These are phyloP conservation scores for Drosophila maculinotata DNA, from an alignment of 2,888 invertebrate species.

Conservation along the genomic window DNA sequence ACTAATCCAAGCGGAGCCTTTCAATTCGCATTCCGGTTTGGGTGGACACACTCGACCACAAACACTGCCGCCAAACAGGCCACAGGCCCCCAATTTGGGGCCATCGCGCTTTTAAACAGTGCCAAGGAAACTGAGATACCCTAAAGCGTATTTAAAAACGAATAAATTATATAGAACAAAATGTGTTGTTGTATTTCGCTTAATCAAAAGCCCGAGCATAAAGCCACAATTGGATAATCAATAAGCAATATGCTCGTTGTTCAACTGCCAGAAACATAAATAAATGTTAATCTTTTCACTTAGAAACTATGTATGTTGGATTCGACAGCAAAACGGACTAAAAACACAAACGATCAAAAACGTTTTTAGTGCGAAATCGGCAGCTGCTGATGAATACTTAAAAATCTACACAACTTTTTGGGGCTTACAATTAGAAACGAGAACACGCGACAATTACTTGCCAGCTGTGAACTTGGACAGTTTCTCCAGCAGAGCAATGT, in stretches of 20 bases:
- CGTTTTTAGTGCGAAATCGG: conserved; percentile 32
- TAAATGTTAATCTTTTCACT: conserved; percentile 42
- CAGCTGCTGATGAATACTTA: conserved; percentile 55
- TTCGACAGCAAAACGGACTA: conserved; percentile 28
- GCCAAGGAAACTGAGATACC: too few species aligned
- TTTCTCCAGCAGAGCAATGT: conserved; percentile 93
- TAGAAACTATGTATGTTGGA: conserved; percentile 50
- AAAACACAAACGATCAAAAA: conserved; percentile 52
- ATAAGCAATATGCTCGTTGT: conserved; percentile 24
- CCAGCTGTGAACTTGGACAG: conserved; percentile 93
- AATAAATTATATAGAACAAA: conserved; percentile 25
- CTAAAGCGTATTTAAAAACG: not conserved
- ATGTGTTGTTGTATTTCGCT: conserved; percentile 45
- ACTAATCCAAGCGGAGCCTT: conserved; percentile 20
- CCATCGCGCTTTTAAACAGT: conserved; percentile 13
- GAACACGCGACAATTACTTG: conserved; percentile 57
- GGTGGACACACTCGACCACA: conserved; percentile 25
- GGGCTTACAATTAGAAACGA: conserved; percentile 50
- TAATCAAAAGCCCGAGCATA: conserved; percentile 24
- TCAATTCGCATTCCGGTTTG: not conserved
- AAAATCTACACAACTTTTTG: conserved; percentile 59
- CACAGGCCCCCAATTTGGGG: conserved; percentile 25
- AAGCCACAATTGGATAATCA: conserved; percentile 16
- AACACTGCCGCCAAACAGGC: conserved; percentile 48
- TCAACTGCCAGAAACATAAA: conserved; percentile 27